Evolutionary conservation across 2,888 invertebrate genomes (phyloP).

Genomic region (Pachymerium ferrugineum): DNA sequence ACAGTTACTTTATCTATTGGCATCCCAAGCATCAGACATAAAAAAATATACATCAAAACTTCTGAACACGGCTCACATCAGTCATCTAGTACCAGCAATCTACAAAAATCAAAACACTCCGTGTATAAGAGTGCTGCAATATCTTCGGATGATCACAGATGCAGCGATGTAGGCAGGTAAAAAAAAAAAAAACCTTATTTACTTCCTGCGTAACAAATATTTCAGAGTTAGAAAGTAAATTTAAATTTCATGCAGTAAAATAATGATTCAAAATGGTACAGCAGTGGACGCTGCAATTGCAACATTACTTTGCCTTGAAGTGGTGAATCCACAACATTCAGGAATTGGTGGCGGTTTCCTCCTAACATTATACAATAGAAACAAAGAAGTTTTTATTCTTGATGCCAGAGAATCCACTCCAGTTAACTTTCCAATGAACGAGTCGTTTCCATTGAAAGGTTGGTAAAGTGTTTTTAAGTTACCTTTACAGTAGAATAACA

Average conservation of each 20-base stretch:
- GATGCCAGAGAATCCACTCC: conserved; percentile 29
- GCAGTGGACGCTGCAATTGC: conserved; percentile 49
- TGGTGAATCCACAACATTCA: conserved; percentile 47
- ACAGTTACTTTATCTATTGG: background rate
- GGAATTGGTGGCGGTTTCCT: conserved; percentile 67
- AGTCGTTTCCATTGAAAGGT: background rate
- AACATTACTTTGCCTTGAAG: conserved; percentile 47
- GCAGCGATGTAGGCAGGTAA: conserved; percentile 24
- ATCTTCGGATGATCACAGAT: background rate
- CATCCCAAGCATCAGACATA: background rate
- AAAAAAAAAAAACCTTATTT: background rate
- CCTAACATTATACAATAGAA: conserved; percentile 50
- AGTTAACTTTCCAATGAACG: background rate
- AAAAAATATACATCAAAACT: background rate
- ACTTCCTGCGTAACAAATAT: background rate
- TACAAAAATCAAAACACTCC: background rate
- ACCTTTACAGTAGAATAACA: background rate
- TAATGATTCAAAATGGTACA: conserved; percentile 45
- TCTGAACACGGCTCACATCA: no score
- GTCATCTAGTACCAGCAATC: background rate
- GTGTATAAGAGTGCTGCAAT: conserved; percentile 11
- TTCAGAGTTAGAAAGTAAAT: background rate
- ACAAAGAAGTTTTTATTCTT: background rate
- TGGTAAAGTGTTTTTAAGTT: background rate
- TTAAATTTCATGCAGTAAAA: conserved; percentile 28